These are phyloP conservation scores for Turnix velox DNA, from an alignment of 2,113 vertebrate species.

Conservation along the genomic window DNA sequence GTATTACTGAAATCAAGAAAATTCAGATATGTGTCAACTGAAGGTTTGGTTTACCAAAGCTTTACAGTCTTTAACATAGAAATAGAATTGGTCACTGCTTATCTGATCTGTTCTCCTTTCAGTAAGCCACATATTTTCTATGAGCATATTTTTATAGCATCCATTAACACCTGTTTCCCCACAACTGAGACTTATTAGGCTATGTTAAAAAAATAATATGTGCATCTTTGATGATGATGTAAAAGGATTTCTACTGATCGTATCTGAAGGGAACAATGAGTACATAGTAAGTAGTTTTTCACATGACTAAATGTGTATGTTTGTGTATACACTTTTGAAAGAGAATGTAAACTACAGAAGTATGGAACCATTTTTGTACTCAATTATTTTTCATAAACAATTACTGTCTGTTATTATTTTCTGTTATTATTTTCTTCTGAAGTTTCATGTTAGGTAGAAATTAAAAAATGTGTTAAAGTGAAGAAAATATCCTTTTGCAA, in stretches of 20 bases:
- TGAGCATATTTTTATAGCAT: background rate
- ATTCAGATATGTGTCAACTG: background rate
- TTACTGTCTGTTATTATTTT: background rate
- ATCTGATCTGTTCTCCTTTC: background rate
- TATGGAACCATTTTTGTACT: background rate
- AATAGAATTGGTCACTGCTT: background rate
- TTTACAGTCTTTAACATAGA: background rate
- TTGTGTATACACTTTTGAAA: background rate
- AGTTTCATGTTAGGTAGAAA: background rate
- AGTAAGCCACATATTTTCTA: background rate
- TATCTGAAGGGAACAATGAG: background rate
- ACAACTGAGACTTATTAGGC: background rate
- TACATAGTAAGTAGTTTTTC: background rate
- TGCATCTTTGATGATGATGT: background rate
- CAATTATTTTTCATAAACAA: background rate
- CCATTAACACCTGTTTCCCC: background rate
- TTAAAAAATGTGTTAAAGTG: background rate
- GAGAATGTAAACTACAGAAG: background rate
- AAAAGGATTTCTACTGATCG: background rate
- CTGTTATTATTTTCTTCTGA: background rate
- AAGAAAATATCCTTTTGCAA: background rate
- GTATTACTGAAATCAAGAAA: background rate
- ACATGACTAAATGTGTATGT: background rate
- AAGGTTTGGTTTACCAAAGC: background rate
- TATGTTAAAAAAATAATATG: background rate